These are phyloP conservation scores for Neria commutata DNA, from an alignment of 2,888 invertebrate species.

Conservation along the genomic window DNA sequence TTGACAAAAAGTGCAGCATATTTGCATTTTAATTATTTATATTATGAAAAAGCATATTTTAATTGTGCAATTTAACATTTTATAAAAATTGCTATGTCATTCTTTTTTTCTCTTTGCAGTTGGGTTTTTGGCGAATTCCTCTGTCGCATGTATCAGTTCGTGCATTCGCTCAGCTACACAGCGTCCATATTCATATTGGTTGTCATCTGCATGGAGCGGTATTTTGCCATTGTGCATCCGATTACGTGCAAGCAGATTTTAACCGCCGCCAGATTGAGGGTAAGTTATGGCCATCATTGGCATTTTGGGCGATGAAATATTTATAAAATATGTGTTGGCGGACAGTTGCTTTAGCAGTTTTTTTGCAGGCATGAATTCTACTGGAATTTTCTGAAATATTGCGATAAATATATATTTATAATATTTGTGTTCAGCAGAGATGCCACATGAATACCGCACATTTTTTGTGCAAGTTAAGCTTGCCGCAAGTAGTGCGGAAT, in stretches of 20 bases:
- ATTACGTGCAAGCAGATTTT: constrained; percentile 84
- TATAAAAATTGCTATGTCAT: not conserved
- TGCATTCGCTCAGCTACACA: constrained; percentile 86
- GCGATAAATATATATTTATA: no score
- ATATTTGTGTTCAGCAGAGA: no score
- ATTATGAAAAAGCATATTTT: not conserved
- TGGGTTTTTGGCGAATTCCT: constrained; percentile 85
- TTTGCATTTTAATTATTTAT: not conserved
- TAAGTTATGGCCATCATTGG: no score
- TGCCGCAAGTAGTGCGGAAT: no score
- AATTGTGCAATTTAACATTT: not conserved
- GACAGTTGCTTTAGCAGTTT: no score
- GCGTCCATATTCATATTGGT: constrained; percentile 89
- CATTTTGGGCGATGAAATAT: no score
- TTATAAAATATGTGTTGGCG: no score
- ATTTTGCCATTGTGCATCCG: constrained; percentile 85
- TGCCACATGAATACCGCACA: no score
- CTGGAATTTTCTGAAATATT: no score
- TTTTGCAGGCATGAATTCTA: no score
- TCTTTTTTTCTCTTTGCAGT: constrained; percentile 62
- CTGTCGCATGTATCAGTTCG: constrained; percentile 91
- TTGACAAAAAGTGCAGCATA: not conserved
- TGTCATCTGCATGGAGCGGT: constrained; percentile 85
- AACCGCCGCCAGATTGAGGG: constrained; percentile 75
- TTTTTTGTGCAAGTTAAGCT: no score